Evolutionary conservation across 2,888 invertebrate species (phyloP).

Genomic region (Drosophila suboccidentalis): DNA sequence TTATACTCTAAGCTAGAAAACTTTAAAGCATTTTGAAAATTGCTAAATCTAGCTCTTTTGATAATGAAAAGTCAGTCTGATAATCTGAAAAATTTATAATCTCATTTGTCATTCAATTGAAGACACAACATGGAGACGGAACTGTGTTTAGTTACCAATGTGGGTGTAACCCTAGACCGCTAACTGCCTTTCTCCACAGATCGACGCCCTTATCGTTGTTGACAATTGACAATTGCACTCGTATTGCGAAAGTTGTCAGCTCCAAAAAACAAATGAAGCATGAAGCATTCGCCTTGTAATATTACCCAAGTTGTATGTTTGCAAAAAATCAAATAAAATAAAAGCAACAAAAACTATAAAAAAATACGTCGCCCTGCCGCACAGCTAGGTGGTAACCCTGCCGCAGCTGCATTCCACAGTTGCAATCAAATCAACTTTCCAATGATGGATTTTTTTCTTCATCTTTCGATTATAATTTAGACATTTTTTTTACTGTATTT

Average conservation of each 20-base stretch:
- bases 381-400: slow-evolving; percentile 71
- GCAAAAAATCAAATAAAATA: slow-evolving; percentile 2
- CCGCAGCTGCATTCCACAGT: slow-evolving; percentile 71
- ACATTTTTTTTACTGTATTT: slow-evolving; percentile 49
- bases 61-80: neutral
- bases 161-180: slow-evolving; percentile 38
- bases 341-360: slow-evolving; percentile 32
- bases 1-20: too few relatives aligned
- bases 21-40: too few relatives aligned
- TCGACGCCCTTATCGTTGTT: slow-evolving; percentile 33
- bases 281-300: slow-evolving; percentile 54
- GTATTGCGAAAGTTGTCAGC: slow-evolving; percentile 47
- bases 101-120: neutral
- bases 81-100: neutral
- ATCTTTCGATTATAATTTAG: slow-evolving; percentile 64
- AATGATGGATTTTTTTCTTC: slow-evolving; percentile 77
- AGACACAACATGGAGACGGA: slow-evolving; percentile 14
- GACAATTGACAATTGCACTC: slow-evolving; percentile 21
- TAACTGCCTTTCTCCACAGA: slow-evolving; percentile 47
- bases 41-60: neutral
- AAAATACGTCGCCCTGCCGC: slow-evolving; percentile 73
- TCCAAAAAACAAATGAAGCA: slow-evolving; percentile 63
- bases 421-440: slow-evolving; percentile 82
- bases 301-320: slow-evolving; percentile 37
- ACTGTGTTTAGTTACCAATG: slow-evolving; percentile 10